A percentile compares a stretch with the other conserved stretches of the same genome.
Evolutionary conservation across 2,888 invertebrate genomes (phyloP).

Genomic region (Agelastica alni): DNA sequence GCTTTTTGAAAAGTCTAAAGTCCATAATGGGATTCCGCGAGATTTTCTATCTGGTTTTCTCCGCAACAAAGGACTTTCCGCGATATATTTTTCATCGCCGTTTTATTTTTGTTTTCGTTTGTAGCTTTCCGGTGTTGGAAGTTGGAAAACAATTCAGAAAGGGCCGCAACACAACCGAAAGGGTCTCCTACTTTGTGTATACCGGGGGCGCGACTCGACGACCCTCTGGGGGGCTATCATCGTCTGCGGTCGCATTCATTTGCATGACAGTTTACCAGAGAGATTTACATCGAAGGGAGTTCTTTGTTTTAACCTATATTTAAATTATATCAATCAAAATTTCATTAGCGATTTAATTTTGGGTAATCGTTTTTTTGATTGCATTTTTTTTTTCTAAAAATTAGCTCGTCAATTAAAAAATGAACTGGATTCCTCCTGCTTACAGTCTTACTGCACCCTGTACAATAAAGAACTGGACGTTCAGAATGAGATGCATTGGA

Average conservation of each 20-base stretch:
- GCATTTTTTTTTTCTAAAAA: no score
- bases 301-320: neutral
- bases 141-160: slow-evolving; percentile 44
- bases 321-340: no score
- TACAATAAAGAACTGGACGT: no score
- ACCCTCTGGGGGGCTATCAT: slow-evolving; percentile 42
- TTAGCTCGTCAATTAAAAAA: no score
- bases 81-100: slow-evolving; percentile 29
- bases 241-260: slow-evolving; percentile 53
- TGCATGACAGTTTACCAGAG: slow-evolving; percentile 1
- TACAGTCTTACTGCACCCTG: no score
- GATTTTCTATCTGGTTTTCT: slow-evolving; percentile 28
- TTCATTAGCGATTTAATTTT: no score
- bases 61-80: slow-evolving; percentile 30
- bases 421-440: no score
- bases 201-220: slow-evolving; percentile 34
- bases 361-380: no score
- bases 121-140: slow-evolving; percentile 38
- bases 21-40: slow-evolving; percentile 30
- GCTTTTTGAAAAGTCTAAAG: slow-evolving; percentile 25
- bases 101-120: slow-evolving; percentile 30
- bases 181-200: slow-evolving; percentile 25
- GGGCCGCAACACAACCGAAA: slow-evolving; percentile 39
- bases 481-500: no score
- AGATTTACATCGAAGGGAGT: neutral